phyloP scores from a whole-genome alignment of 2,797 vertebrate species.

The Anguilla megastoma region DNA sequence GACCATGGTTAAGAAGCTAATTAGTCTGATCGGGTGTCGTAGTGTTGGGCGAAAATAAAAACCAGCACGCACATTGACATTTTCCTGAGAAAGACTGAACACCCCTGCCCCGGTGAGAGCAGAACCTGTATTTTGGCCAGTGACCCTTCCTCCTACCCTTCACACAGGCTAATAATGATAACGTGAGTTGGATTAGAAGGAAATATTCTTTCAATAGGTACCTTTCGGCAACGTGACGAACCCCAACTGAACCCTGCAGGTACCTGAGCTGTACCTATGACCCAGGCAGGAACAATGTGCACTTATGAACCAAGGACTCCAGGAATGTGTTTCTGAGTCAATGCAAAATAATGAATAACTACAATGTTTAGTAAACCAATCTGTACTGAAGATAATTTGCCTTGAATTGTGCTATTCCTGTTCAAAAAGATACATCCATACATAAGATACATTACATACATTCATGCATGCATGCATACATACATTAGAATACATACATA shows the following conservation, averaged over 20 bases:
- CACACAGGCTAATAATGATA: neutral
- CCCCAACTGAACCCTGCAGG: neutral
- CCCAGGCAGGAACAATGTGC: neutral
- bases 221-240: neutral
- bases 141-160: neutral
- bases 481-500: too few species aligned
- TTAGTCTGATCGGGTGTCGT: neutral
- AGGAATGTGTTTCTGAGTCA: neutral
- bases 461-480: too few species aligned
- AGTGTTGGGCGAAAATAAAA: neutral
- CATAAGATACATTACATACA: too few species aligned
- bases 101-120: neutral
- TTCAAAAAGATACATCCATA: too few species aligned
- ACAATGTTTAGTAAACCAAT: neutral
- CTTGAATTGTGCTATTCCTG: neutral
- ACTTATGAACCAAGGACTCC: neutral
- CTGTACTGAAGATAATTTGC: neutral
- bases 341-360: conserved; percentile 32
- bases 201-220: neutral
- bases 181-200: neutral
- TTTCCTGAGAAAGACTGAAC: neutral
- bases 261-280: neutral
- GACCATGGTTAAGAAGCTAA: neutral
- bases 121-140: neutral
- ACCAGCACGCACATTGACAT: neutral